Evolutionary conservation across 2,113 vertebrate genomes (phyloP).

Genomic region (Guaruba guarouba): DNA sequence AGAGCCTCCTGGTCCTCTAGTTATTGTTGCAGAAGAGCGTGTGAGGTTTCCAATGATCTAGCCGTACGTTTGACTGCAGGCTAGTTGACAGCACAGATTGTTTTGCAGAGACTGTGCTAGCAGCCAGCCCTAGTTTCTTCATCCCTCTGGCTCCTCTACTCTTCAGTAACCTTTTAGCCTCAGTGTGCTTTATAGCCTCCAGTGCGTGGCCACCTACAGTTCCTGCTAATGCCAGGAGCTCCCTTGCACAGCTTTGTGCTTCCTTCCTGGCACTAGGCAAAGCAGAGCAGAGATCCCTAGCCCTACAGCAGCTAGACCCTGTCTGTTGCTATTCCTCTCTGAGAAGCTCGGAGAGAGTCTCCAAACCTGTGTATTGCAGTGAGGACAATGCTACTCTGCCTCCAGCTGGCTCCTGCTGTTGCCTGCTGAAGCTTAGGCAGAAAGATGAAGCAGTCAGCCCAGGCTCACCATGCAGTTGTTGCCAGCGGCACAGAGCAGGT

Average conservation of each 20-base stretch:
- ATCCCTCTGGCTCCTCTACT: not conserved
- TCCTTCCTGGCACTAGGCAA: not conserved
- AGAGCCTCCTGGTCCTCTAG: not conserved
- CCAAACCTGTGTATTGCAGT: not conserved
- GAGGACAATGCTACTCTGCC: not conserved
- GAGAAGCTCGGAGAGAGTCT: not conserved
- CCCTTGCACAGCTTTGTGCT: not conserved
- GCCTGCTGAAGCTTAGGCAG: not conserved
- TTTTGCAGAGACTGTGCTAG: not conserved
- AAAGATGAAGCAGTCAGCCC: not conserved
- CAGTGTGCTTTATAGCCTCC: not conserved
- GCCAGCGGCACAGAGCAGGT: not conserved
- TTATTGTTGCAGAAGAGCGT: not conserved
- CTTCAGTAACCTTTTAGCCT: not conserved
- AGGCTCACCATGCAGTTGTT: not conserved
- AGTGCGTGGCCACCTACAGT: rapidly evolving
- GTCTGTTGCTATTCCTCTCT: not conserved
- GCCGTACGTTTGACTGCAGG: not conserved
- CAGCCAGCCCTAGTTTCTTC: not conserved
- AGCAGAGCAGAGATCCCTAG: not conserved
- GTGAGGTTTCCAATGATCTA: not conserved
- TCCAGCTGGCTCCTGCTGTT: not conserved
- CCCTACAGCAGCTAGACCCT: not conserved
- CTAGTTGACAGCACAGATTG: not conserved
- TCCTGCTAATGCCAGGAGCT: not conserved